Conservation (phyloP, 2,797 vertebrate genomes). For the Uromys caudimaculatus region DNA sequence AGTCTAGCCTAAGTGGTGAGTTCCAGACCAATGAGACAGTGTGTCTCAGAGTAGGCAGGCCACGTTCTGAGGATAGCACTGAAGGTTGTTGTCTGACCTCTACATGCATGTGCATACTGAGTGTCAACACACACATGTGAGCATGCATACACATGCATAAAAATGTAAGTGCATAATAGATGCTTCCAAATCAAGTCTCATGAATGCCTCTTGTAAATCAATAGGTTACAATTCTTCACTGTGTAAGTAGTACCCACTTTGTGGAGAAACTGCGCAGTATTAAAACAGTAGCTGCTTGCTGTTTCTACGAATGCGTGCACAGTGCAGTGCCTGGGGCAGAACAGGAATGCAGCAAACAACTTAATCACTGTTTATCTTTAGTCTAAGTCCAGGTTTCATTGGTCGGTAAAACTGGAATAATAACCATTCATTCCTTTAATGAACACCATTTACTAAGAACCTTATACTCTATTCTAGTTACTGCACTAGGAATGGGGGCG, state of each 20-base stretch:
- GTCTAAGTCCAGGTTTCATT: constrained; percentile 29
- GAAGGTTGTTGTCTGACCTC: not conserved
- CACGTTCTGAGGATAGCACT: not conserved
- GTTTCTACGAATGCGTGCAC: not conserved
- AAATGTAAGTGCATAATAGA: not conserved
- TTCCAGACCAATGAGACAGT: not conserved
- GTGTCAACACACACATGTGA: not conserved
- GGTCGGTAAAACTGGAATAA: constrained; percentile 35
- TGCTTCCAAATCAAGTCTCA: not conserved
- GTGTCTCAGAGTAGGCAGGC: not conserved
- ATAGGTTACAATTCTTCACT: not conserved
- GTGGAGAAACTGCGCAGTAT: not conserved
- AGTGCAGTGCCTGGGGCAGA: not conserved
- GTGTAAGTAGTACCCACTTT: not conserved
- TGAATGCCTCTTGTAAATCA: not conserved
- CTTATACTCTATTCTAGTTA: not conserved
- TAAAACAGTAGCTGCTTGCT: not conserved
- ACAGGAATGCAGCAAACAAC: not conserved
- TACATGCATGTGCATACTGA: not conserved
- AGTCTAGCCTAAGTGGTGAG: not conserved
- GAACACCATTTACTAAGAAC: not conserved
- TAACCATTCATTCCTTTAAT: not conserved
- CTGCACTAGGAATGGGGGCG: not conserved
- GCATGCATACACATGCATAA: not conserved
- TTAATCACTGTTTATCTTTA: constrained; percentile 32